phyloP scores from a whole-genome alignment of 2,797 vertebrate species.

The Tamandua tetradactyla region DNA sequence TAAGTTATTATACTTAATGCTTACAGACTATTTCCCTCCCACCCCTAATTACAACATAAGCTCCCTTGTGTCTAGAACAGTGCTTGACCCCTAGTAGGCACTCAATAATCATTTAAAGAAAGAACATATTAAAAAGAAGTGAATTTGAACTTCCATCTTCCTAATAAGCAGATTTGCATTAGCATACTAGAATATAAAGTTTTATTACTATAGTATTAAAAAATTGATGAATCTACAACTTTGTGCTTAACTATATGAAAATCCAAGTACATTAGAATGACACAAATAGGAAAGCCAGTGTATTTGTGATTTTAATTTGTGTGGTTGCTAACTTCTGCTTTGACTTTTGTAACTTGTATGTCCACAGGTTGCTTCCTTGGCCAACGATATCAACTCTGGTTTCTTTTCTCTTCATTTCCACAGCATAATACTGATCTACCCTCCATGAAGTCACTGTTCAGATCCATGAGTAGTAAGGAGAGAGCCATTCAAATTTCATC shows the following conservation, averaged over 20 bases:
- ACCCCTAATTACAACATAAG: background rate
- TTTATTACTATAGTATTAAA: conserved; percentile 16
- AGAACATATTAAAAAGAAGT: background rate
- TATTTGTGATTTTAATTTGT: background rate
- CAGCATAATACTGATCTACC: background rate
- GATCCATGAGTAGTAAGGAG: background rate
- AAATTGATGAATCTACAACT: background rate
- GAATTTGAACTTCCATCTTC: background rate
- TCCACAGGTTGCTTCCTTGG: background rate
- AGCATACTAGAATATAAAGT: background rate
- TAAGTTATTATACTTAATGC: background rate
- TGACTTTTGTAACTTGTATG: background rate
- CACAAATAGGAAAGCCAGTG: background rate
- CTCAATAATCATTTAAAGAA: background rate
- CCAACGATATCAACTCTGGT: background rate
- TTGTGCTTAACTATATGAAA: background rate
- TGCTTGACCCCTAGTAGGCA: background rate
- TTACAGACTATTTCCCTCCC: background rate
- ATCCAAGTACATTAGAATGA: background rate
- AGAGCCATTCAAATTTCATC: background rate
- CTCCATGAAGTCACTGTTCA: background rate
- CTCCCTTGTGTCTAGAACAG: background rate
- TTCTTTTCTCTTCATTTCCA: background rate
- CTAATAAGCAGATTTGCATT: background rate
- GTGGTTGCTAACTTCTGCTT: background rate